These are phyloP conservation scores for Cuculus canorus DNA, from an alignment of 2,797 vertebrate species.

Conservation along the genomic window DNA sequence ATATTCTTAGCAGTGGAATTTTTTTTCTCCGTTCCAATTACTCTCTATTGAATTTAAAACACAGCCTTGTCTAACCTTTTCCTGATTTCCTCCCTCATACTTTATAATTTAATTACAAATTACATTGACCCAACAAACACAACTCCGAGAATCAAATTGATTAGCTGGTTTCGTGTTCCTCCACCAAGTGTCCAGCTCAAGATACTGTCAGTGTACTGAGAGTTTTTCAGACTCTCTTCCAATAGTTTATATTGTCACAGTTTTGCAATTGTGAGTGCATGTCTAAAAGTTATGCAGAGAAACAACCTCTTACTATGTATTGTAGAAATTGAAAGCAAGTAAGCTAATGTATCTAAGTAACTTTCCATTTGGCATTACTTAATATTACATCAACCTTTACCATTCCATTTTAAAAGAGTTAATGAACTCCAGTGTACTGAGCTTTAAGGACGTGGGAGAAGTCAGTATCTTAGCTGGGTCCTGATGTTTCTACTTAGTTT, in stretches of 20 bases:
- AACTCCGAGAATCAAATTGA: neutral
- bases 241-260: neutral
- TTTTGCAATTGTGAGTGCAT: neutral
- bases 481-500: slow-evolving; percentile 53
- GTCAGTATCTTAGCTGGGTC: neutral
- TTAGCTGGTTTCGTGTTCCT: neutral
- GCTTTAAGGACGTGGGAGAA: slow-evolving; percentile 27
- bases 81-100: neutral
- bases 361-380: neutral
- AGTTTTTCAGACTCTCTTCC: neutral
- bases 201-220: neutral
- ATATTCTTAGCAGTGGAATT: neutral
- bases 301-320: neutral
- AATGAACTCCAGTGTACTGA: slow-evolving; percentile 32
- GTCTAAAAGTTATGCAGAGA: neutral
- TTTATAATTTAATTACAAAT: neutral
- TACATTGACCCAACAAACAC: neutral
- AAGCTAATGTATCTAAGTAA: neutral
- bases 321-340: neutral
- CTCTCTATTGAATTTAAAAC: neutral
- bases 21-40: neutral
- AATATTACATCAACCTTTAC: neutral
- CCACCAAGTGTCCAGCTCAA: neutral
- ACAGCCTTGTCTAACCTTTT: neutral
- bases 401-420: slow-evolving; percentile 9